A percentile compares a stretch with the other conserved stretches of the same genome.
These are phyloP conservation scores for Mesorhabditis belari DNA, from an alignment of 2,888 invertebrate species.

Conservation along the genomic window DNA sequence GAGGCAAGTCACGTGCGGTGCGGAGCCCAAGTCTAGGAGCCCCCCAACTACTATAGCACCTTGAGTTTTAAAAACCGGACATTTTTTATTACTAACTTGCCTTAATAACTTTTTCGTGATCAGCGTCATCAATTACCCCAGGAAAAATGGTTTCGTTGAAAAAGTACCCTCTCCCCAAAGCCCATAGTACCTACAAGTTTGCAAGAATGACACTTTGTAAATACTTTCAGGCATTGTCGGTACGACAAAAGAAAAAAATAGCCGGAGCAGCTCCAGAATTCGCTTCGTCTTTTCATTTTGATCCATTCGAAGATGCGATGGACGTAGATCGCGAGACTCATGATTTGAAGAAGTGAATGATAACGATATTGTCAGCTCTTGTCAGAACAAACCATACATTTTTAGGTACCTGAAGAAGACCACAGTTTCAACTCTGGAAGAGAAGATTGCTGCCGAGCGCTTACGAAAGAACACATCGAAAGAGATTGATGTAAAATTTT, in stretches of 20 bases:
- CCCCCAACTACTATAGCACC: too few species aligned
- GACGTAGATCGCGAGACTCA: constrained; percentile 23
- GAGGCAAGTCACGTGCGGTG: too few species aligned
- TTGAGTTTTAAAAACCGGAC: too few species aligned
- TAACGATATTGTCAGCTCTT: not conserved
- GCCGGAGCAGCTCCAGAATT: constrained; percentile 35
- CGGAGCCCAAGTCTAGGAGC: too few species aligned
- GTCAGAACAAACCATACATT: not conserved
- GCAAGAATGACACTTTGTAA: not conserved
- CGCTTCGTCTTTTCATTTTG: constrained; percentile 31
- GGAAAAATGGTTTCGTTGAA: too few species aligned
- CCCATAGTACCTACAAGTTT: not conserved
- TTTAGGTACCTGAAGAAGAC: constrained; percentile 40
- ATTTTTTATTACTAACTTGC: too few species aligned
- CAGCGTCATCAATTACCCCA: too few species aligned
- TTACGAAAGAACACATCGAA: constrained; percentile 25
- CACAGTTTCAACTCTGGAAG: constrained; percentile 36
- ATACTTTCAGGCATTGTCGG: constrained; percentile 23
- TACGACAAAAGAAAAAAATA: constrained; percentile 37
- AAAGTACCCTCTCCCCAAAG: not conserved
- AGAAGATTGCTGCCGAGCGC: constrained; percentile 41
- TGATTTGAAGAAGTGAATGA: constrained; percentile 21
- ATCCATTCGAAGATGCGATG: constrained; percentile 9
- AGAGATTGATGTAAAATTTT: constrained; percentile 13
- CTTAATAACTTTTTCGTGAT: too few species aligned